Percentiles rank a stretch among this genome's conserved stretches.
Evolutionary conservation across 2,888 invertebrate genomes (phyloP).

Genomic region (Sphinx pinastri): DNA sequence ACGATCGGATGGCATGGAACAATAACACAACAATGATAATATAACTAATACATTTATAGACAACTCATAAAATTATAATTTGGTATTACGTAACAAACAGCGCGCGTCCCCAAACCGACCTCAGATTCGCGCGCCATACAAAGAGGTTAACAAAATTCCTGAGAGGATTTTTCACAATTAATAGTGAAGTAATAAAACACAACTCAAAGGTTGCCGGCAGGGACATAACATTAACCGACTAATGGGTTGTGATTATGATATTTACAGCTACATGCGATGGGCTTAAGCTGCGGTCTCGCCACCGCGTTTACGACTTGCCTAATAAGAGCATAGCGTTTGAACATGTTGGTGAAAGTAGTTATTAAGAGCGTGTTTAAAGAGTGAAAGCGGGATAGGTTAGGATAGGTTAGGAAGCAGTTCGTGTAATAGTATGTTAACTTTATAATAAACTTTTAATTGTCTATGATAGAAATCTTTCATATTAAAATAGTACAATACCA

Average conservation of each 20-base stretch:
- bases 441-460: neutral
- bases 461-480: too few species aligned
- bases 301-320: conserved; percentile 35
- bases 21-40: too few species aligned
- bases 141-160: conserved; percentile 34
- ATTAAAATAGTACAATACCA: too few species aligned
- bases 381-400: neutral
- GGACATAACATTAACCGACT: conserved; percentile 76
- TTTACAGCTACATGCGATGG: conserved; percentile 73
- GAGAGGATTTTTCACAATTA: conserved; percentile 66
- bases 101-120: neutral
- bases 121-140: conserved; percentile 26
- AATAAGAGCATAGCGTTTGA: conserved; percentile 24
- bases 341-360: neutral
- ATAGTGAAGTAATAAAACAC: conserved; percentile 71
- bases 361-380: neutral
- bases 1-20: neutral
- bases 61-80: neutral
- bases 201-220: conserved; percentile 73
- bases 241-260: conserved; percentile 82
- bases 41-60: neutral
- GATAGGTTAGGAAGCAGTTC: neutral
- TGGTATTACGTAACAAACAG: neutral
- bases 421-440: neutral
- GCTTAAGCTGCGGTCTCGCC: conserved; percentile 58